phyloP scores from a whole-genome alignment of 2,888 invertebrate species.

The Erebia palarica region DNA sequence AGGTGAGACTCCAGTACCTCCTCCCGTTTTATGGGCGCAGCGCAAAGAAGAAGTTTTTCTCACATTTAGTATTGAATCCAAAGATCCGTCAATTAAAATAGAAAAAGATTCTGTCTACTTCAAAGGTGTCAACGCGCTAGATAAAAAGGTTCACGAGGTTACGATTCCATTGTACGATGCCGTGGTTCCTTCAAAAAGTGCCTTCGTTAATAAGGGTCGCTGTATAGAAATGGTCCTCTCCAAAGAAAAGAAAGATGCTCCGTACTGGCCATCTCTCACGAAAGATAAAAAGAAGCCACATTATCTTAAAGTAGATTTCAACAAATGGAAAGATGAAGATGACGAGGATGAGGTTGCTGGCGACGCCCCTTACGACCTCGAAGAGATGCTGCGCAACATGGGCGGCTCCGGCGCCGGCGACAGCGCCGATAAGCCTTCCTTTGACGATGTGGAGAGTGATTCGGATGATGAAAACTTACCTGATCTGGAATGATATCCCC shows the following conservation, averaged over 20 bases:
- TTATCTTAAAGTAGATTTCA: conserved; percentile 98
- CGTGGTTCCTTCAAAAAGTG: conserved; percentile 91
- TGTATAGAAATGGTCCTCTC: conserved; percentile 88
- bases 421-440: conserved; percentile 85
- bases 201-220: conserved; percentile 87
- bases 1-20: conserved; percentile 84
- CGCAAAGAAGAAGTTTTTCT: conserved; percentile 91
- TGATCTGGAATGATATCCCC: conserved; percentile 84
- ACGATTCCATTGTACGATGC: conserved; percentile 92
- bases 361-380: conserved; percentile 79
- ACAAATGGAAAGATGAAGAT: conserved; percentile 98
- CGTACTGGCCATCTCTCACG: conserved; percentile 94
- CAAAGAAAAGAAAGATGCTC: conserved; percentile 87
- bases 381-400: conserved; percentile 89
- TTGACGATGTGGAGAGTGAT: conserved; percentile 90
- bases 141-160: conserved; percentile 93
- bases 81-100: conserved; percentile 91
- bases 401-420: conserved; percentile 75
- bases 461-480: conserved; percentile 92
- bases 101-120: conserved; percentile 89
- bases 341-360: conserved; percentile 92
- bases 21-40: conserved; percentile 97
- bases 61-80: conserved; percentile 95
- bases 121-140: conserved; percentile 92
- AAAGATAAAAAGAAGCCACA: conserved; percentile 95